Evolutionary conservation across 2,888 invertebrate genomes (phyloP), one percentile per base, ranked within the genome.

Genomic region (Acanthopleura granulata): DNA sequence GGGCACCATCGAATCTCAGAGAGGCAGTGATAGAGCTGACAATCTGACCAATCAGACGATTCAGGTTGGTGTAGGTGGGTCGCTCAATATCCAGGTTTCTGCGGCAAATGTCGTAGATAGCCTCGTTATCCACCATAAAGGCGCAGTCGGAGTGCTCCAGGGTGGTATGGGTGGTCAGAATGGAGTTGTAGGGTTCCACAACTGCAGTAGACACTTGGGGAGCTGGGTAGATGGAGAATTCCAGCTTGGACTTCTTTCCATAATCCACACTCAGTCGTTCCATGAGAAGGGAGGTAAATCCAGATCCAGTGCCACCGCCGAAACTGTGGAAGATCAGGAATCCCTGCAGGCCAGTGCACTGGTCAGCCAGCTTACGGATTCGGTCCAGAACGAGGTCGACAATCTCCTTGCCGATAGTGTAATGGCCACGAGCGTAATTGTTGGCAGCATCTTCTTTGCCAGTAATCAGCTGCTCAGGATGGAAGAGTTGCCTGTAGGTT

Each of bases 11-110:
- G 12, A 57, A 57, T 57, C 57, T 57, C n/a, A 57, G 57, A 12
- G 57, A 57, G 57, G 57, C 57, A 57, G 57, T 57, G 57, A 87
- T 87, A 51, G 87, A 87, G 71, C 80, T 80, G 51, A 89, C 85
- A 57, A 98, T 96, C 91, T 97, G 97, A 62, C 97, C 95, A 86
- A 98, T 97, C 85, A 98, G 93, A 86, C 98, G 93, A 92, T 98
- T 98, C 89, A 98, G 92, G 89, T 96, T 95, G 57, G 57, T 57
- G 57, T 57, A 57, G 57, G 57, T 57, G 18, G 57, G 57, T 18
- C 57, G 57, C 22, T 94, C 96, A 77, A 97, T 95, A 81, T 94
- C 94, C 73, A 97, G 92, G 85, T 95, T 95, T 14, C 61, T 57
- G 49, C 95, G 93, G 91, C 97, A 97, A 83, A 97, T 96, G 87